Percentiles rank a stretch among this genome's conserved stretches.
Conservation (phyloP, 2,797 vertebrate genomes). For the Poliocrania exsul region DNA sequence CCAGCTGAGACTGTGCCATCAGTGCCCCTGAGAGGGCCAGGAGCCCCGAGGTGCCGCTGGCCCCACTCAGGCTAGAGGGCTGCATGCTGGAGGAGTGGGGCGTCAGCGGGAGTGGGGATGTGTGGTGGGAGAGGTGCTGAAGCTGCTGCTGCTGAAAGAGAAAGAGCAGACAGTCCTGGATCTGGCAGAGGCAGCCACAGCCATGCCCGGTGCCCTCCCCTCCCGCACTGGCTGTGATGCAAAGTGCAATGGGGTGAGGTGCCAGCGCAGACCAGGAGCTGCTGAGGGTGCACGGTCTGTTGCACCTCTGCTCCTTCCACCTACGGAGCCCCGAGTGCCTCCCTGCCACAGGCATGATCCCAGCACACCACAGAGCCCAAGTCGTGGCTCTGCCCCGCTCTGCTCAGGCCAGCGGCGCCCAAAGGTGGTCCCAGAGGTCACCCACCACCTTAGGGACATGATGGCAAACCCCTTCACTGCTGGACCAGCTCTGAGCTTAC, state of each 20-base stretch:
- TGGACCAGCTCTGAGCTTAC: background rate
- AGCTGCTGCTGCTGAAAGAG: constrained; percentile 93
- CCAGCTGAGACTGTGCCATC: constrained; percentile 80
- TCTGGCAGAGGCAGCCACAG: background rate
- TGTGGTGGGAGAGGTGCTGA: constrained; percentile 92
- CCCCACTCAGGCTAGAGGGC: constrained; percentile 73
- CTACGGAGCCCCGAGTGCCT: accelerated
- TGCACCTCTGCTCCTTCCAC: background rate
- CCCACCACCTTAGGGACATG: accelerated
- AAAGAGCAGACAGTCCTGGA: background rate
- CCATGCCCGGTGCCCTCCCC: background rate
- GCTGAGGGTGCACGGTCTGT: accelerated
- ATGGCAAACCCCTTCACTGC: accelerated
- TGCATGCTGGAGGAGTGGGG: constrained; percentile 85
- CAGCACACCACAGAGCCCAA: accelerated
- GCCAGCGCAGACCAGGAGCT: accelerated
- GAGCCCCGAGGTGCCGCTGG: constrained; percentile 80
- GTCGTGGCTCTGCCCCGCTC: background rate
- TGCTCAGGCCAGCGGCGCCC: background rate
- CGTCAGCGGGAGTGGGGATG: constrained; percentile 84
- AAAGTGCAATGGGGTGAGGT: background rate
- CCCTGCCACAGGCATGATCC: accelerated
- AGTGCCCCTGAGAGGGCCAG: constrained; percentile 85
- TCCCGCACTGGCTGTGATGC: accelerated
- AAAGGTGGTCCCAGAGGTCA: background rate